Evolutionary conservation across 2,113 vertebrate species (phyloP), one percentile per base, ranked within the genome.

Genomic region (Phycodurus eques): DNA sequence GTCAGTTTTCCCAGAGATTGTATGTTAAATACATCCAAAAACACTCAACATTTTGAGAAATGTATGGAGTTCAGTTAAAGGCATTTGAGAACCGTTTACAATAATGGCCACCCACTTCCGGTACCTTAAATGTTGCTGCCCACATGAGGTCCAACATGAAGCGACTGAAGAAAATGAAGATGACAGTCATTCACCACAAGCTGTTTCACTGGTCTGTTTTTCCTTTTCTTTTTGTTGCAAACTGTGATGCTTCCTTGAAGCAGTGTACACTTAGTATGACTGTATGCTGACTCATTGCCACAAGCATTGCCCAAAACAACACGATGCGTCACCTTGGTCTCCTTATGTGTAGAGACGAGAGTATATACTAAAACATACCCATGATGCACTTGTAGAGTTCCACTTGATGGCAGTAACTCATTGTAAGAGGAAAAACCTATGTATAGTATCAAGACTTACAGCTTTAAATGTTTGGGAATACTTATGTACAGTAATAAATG

Each of bases 331-430:
- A 44, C 46, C 57, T 74, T 57, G 57, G 70, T 73, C 72, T 61
- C 22, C 47, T 70, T 73, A 35, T 61, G 33, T 61, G 15, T 7
- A 8, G 7, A 35, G 31, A 61, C 7, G 8, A 61, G 33, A 35
- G 3, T n/a, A 35, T 19, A 61, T 12, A 17, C 11, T 33, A 35
- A 10, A 22, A 56, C 5, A 53, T 5, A 53, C 49, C 53, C 20
- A 54, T 54, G 49, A 51, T 20, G 17, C 49, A 51, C 49, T 20
- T 51, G 17, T 20, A 8, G 27, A 8, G 57, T 31, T 13, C 35
- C 77, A 71, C 83, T 77, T 71, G 76, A 80, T 87, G 67, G 70
- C 82, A 73, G 82, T 70, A 77, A 61, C 73, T 77, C 70, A 72
- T 67, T 57, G 5, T 12, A 63, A 42, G 49, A 46, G 17, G 6